Evolutionary conservation across 92 coral and sea anemone genomes (phyloP).

Genomic region (Metridium senile): DNA sequence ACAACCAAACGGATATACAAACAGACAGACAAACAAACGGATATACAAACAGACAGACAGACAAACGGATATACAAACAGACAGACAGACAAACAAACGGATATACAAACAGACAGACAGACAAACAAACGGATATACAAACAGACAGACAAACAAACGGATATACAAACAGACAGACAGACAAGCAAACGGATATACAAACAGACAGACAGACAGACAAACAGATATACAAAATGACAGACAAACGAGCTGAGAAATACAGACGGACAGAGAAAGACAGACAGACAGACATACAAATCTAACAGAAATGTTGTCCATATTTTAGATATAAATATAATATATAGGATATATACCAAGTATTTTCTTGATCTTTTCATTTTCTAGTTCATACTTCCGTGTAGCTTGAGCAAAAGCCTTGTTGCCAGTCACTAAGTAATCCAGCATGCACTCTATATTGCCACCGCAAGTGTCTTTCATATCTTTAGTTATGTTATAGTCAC

Average conservation of each 20-base stretch:
- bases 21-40: too few species aligned
- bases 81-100: too few species aligned
- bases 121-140: background rate
- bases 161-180: background rate
- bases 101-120: too few species aligned
- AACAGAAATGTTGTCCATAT: too few species aligned
- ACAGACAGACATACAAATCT: too few species aligned
- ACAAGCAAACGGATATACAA: slow-evolving; percentile 11
- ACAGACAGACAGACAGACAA: background rate
- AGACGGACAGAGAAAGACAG: background rate
- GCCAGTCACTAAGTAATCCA: slow-evolving; percentile 58
- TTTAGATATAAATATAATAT: too few species aligned
- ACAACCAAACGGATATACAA: too few species aligned
- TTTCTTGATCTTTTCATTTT: slow-evolving; percentile 41
- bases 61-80: too few species aligned
- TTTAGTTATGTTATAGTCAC: slow-evolving; percentile 9
- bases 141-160: slow-evolving; percentile 16
- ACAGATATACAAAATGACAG: background rate
- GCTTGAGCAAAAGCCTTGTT: slow-evolving; percentile 46
- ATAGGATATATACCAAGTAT: slow-evolving; percentile 45
- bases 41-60: too few species aligned
- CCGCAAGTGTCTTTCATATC: slow-evolving; percentile 30
- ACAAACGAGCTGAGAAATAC: slow-evolving; percentile 2
- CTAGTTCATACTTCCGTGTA: slow-evolving; percentile 45
- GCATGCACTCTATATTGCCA: slow-evolving; percentile 49